Conservation (phyloP, 30 jellyfish, hydroid and myxozoan species). For the Chrysaora quinquecirrha region DNA sequence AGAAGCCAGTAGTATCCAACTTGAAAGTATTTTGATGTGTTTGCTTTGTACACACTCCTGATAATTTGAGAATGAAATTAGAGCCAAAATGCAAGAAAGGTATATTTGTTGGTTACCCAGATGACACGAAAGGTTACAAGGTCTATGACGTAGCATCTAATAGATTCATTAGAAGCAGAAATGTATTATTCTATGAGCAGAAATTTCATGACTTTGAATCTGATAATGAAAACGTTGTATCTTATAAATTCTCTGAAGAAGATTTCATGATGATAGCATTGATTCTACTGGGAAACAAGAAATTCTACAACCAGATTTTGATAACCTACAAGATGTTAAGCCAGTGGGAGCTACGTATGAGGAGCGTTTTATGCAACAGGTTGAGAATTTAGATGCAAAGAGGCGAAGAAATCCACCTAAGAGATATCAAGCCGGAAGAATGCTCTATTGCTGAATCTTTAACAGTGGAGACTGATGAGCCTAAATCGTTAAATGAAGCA, state of each 20-base stretch:
- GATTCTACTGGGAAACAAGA: conserved; percentile 21
- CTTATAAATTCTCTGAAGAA: conserved; percentile 11
- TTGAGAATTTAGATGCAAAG: conserved; percentile 34
- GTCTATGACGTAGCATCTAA: conserved; percentile 17
- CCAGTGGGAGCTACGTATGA: conserved; percentile 67
- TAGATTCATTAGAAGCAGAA: conserved; percentile 61
- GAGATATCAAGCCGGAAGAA: conserved; percentile 21
- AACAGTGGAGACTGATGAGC: conserved; percentile 41
- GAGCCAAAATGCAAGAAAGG: too few species aligned
- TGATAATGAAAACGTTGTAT: neutral
- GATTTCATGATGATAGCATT: neutral
- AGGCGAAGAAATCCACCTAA: conserved; percentile 41
- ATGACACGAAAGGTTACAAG: conserved; percentile 49
- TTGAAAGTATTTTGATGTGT: conserved; percentile 37
- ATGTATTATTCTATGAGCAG: conserved; percentile 43
- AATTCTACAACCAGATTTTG: conserved; percentile 7
- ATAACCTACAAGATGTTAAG: conserved; percentile 20
- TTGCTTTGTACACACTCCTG: conserved; percentile 9
- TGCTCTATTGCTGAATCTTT: conserved; percentile 17
- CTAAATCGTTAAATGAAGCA: conserved; percentile 19
- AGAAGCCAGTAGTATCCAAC: conserved; percentile 31
- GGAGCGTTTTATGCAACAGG: conserved; percentile 54
- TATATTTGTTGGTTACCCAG: too few species aligned
- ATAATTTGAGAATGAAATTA: neutral
- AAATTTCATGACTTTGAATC: conserved; percentile 56